Evolutionary conservation across 2,888 invertebrate genomes (phyloP), one percentile per base, ranked within the genome.

Genomic region (Aphidoletes aphidimyza): DNA sequence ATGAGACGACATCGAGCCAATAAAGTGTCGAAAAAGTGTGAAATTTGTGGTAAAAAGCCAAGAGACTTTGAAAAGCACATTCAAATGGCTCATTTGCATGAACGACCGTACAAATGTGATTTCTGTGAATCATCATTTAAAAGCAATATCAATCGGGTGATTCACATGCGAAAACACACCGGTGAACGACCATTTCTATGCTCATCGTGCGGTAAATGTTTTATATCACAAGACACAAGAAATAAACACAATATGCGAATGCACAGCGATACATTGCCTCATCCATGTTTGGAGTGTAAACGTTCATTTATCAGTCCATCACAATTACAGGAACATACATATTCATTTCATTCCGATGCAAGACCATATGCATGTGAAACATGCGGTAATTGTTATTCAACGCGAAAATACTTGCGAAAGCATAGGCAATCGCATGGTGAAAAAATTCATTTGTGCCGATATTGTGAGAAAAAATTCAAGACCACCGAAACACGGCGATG

Each of bases 51-150:
- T 6, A 47, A 47, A 47, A 47, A 47, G 17, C 47, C 47, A 19
- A 6, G 17, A 19, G 19, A 47, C 17, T 47, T 14, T 2, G 47
- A 47, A 19, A 47, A 17, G 17, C 47, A 47, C 19, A 47, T 47
- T 11, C 47, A 47, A 47, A 47, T 47, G 47, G 19, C 9, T 47
- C 47, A 47, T 19, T 3, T 2, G 8, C 17, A 14, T 2, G 9
- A 3, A 19, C 17, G 17, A 17, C 47, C 47, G 17, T 47, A 47
- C 17, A 47, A 47, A 47, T 47, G 47, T 47, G 69, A 69, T 69
- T 69, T 69, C 2, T 69, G 69, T 69, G 69, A 26, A 85, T 37
- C 86, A 84, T 87, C 91, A 91, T 91, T 91, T 91, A 91, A 87
- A 90, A 89, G 85, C 89, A 87, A 89, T 89, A 91, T 91, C 3